Conservation (phyloP, 1,140 invertebrate species). For the Drosophila triauraria region DNA sequence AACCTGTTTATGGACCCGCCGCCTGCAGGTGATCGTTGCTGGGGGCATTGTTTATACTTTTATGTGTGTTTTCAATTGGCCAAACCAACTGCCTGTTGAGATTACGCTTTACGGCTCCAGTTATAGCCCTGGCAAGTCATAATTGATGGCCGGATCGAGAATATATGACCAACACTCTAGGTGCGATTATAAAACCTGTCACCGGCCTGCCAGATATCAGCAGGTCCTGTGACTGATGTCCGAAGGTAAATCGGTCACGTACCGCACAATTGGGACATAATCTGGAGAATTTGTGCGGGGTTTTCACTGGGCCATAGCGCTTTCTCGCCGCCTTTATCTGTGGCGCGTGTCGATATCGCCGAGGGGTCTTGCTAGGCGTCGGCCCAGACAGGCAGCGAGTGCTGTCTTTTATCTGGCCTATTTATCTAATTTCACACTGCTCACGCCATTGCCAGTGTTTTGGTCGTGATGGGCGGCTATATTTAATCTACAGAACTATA, state of each 20-base stretch:
- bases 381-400: constrained; percentile 5
- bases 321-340: constrained; percentile 11
- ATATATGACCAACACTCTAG: constrained; percentile 22
- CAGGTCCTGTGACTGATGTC: constrained; percentile 26
- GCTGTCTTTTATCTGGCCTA: constrained; percentile 32
- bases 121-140: constrained; percentile 25
- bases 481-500: constrained; percentile 11
- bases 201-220: constrained; percentile 4
- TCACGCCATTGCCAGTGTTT: constrained; percentile 36
- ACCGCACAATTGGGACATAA: constrained; percentile 4
- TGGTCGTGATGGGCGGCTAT: constrained; percentile 28
- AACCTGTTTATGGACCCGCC: constrained; percentile 36
- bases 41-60: constrained; percentile 44
- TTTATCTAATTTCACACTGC: constrained; percentile 37
- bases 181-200: constrained; percentile 32
- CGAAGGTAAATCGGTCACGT: constrained; percentile 29
- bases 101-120: constrained; percentile 45
- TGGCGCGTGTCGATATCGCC: constrained; percentile 32
- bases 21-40: constrained; percentile 39
- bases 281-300: neutral
- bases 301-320: constrained; percentile 5
- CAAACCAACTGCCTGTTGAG: constrained; percentile 43
- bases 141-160: constrained; percentile 19
- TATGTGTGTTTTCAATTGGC: constrained; percentile 42
- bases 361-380: constrained; percentile 18